Conservation (phyloP, 2,113 vertebrate genomes). For the Origma solitaria region DNA sequence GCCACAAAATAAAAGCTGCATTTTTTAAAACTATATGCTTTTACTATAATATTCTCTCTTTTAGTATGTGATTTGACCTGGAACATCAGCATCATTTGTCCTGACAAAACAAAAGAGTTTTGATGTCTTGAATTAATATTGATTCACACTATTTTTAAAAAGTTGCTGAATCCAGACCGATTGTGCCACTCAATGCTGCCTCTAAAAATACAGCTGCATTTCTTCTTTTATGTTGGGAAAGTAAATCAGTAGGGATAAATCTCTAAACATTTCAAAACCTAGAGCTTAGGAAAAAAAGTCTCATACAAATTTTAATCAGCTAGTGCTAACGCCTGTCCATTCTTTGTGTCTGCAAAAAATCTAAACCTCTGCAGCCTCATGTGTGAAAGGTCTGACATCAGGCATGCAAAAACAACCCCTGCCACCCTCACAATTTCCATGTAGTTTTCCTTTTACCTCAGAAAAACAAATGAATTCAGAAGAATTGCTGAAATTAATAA, state of each 20-base stretch:
- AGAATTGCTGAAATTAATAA: neutral
- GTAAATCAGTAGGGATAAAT: neutral
- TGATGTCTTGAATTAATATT: neutral
- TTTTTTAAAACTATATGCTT: neutral
- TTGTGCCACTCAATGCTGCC: neutral
- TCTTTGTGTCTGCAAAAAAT: neutral
- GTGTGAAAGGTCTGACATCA: neutral
- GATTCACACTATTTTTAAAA: neutral
- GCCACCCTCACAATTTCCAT: neutral
- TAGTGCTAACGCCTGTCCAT: neutral
- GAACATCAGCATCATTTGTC: neutral
- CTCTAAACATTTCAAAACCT: neutral
- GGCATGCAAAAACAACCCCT: neutral
- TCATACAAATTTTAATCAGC: neutral
- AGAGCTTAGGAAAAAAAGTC: neutral
- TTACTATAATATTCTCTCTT: neutral
- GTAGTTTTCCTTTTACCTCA: neutral
- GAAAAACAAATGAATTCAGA: neutral
- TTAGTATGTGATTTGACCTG: neutral
- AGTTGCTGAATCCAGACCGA: neutral
- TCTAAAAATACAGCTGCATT: neutral
- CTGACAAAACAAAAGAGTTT: neutral
- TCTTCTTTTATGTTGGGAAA: neutral
- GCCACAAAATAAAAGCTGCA: neutral
- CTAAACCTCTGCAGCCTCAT: neutral